Conservation (phyloP, 1,140 invertebrate species). For the Globodera rostochiensis region DNA sequence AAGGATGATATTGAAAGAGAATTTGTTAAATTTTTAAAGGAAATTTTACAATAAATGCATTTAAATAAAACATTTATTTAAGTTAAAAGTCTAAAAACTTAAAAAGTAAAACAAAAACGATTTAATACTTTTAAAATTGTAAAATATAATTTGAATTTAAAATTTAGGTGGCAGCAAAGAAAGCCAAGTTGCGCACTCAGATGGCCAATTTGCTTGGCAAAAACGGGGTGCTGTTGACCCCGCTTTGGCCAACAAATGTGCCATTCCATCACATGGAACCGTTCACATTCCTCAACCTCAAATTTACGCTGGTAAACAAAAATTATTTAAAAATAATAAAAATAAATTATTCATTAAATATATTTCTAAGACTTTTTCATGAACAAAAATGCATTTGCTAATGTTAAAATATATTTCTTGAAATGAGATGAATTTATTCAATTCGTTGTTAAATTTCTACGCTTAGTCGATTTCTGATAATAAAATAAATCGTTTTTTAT, state of each 20-base stretch:
- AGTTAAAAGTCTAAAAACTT: no score
- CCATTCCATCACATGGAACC: constrained; percentile 67
- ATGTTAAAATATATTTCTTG: neutral
- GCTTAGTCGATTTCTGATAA: neutral
- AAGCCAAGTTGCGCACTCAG: constrained; percentile 60
- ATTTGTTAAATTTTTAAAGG: neutral
- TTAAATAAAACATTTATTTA: neutral
- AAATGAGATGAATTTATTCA: neutral
- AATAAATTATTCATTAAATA: no score
- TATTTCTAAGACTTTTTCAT: no score
- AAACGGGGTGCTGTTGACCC: constrained; percentile 66
- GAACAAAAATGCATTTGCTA: neutral
- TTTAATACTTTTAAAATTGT: neutral
- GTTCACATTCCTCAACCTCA: constrained; percentile 66
- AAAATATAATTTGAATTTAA: no score
- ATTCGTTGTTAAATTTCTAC: neutral
- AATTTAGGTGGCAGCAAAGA: constrained; percentile 17
- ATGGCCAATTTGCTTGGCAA: constrained; percentile 70
- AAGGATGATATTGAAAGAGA: constrained; percentile 1
- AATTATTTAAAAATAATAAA: no score
- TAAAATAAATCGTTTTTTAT: neutral
- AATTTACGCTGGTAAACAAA: constrained; percentile 24
- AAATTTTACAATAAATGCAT: neutral
- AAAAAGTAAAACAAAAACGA: neutral
- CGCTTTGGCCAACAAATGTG: constrained; percentile 66